Percentiles rank a stretch among this genome's conserved stretches.
Conservation (phyloP, 2,113 vertebrate species). For the Limnothrissa miodon region DNA sequence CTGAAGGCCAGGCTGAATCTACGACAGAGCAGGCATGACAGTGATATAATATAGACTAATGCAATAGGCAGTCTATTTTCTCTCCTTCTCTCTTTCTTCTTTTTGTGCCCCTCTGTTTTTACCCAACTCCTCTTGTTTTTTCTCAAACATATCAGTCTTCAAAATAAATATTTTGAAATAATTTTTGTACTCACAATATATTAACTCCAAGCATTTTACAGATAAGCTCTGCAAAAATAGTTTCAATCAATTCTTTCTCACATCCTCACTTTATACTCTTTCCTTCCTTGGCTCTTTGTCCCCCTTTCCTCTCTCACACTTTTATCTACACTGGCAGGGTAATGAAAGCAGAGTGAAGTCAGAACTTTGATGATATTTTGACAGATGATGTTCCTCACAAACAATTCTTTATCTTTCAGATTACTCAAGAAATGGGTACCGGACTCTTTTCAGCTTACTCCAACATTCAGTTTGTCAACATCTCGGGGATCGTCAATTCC, state of each 20-base stretch:
- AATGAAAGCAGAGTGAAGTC: neutral
- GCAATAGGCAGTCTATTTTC: neutral
- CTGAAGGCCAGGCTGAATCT: no score
- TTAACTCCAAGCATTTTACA: no score
- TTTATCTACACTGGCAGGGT: neutral
- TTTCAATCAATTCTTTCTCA: neutral
- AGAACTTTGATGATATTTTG: neutral
- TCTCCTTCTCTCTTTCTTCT: neutral
- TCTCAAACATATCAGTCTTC: no score
- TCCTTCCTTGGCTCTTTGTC: no score
- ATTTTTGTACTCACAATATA: no score
- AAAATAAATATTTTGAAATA: no score
- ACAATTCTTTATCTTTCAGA: neutral
- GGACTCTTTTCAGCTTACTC: constrained; percentile 68
- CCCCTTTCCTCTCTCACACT: neutral
- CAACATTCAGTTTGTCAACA: constrained; percentile 63
- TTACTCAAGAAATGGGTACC: constrained; percentile 43
- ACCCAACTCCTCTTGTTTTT: neutral
- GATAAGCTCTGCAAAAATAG: no score
- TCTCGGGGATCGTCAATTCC: constrained; percentile 65
- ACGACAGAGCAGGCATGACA: no score
- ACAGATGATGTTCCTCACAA: neutral
- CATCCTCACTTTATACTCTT: neutral
- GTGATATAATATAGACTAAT: no score
- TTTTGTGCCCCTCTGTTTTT: neutral